A percentile compares a stretch with the other conserved stretches of the same genome.
Conservation (phyloP, 2,113 vertebrate species). For the Menura novaehollandiae region DNA sequence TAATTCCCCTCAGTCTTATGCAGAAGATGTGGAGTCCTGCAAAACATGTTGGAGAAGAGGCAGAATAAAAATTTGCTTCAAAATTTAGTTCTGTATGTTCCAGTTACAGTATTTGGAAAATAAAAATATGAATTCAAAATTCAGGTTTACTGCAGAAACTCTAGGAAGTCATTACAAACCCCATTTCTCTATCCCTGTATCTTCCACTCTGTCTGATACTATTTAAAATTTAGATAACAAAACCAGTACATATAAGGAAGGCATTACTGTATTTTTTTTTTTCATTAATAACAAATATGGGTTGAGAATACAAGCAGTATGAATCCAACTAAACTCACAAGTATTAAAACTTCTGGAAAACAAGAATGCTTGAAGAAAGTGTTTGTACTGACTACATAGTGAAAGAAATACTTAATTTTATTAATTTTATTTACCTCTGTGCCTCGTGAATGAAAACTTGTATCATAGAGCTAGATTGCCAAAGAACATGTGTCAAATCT, state of each 20-base stretch:
- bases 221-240: not conserved
- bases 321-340: not conserved
- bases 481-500: not conserved
- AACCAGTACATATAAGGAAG: not conserved
- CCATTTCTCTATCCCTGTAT: not conserved
- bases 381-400: not conserved
- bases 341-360: not conserved
- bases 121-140: not conserved
- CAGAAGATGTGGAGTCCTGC: not conserved
- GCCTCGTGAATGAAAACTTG: not conserved
- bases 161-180: not conserved
- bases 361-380: not conserved
- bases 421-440: not conserved
- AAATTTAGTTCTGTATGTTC: not conserved
- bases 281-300: not conserved
- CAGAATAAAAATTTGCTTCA: not conserved
- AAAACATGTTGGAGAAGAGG: not conserved
- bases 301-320: not conserved
- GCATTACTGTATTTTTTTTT: not conserved
- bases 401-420: not conserved
- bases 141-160: not conserved
- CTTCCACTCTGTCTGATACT: not conserved
- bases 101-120: not conserved
- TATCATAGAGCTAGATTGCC: not conserved
- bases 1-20: not conserved